Percentiles rank a stretch among this genome's conserved stretches.
Evolutionary conservation across 2,113 vertebrate genomes (phyloP).

Genomic region (Boleophthalmus pectinirostris): DNA sequence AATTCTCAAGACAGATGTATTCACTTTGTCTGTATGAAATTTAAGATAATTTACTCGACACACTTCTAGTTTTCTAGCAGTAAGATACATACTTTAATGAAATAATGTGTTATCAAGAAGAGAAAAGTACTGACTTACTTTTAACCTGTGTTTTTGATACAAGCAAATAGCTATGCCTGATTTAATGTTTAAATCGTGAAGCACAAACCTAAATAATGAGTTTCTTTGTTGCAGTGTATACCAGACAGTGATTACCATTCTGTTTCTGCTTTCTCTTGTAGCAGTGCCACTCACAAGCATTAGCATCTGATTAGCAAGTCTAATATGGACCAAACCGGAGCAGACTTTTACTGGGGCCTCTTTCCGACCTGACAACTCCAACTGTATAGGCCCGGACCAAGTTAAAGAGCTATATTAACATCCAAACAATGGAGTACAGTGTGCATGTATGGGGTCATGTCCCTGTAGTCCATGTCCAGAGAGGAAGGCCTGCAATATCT

Average conservation of each 20-base stretch:
- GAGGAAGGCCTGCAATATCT: slow-evolving; percentile 28
- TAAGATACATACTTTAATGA: not conserved
- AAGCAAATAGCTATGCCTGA: slow-evolving; percentile 33
- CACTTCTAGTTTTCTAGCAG: not conserved
- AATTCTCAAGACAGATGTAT: not conserved
- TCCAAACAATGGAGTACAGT: slow-evolving; percentile 26
- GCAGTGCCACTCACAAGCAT: slow-evolving; percentile 60
- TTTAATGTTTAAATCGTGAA: slow-evolving; percentile 33
- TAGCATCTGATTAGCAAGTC: slow-evolving; percentile 78
- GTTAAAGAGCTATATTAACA: slow-evolving; percentile 33
- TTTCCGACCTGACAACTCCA: slow-evolving; percentile 31
- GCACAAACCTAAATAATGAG: slow-evolving; percentile 63
- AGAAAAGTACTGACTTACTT: not conserved
- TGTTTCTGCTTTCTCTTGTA: slow-evolving; percentile 46
- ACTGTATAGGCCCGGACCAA: slow-evolving; percentile 28
- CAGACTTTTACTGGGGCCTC: slow-evolving; percentile 37
- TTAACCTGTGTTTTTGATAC: slow-evolving; percentile 8
- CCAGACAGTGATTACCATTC: slow-evolving; percentile 70
- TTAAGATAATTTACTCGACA: not conserved
- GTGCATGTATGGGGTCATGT: slow-evolving; percentile 23
- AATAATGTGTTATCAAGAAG: not conserved
- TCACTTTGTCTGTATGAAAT: too few relatives aligned
- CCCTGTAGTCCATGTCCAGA: slow-evolving; percentile 11
- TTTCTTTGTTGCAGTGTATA: slow-evolving; percentile 56
- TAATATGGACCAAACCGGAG: slow-evolving; percentile 62